These are phyloP conservation scores for Myiopsitta monachus DNA, from an alignment of 2,113 vertebrate species.

Conservation along the genomic window DNA sequence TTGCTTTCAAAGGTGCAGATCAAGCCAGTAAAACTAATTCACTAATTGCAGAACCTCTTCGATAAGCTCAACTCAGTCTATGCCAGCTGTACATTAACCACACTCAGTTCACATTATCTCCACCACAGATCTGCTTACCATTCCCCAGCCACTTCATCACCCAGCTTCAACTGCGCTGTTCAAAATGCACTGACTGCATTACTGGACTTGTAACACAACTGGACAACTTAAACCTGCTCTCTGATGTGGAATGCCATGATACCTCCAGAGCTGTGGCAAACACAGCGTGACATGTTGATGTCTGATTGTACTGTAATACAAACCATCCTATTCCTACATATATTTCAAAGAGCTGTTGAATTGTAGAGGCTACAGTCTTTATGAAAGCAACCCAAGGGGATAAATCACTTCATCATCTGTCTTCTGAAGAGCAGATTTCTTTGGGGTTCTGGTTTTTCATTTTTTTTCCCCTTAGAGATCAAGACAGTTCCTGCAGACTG, in stretches of 20 bases:
- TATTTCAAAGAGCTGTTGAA: background rate
- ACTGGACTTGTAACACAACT: background rate
- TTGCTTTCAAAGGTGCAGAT: background rate
- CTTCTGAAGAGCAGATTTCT: background rate
- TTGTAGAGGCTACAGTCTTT: background rate
- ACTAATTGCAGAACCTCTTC: background rate
- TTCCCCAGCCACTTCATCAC: background rate
- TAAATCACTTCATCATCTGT: constrained; percentile 31
- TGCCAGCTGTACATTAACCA: background rate
- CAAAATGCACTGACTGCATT: background rate
- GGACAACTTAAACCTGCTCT: background rate
- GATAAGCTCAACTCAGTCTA: background rate
- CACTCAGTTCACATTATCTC: background rate
- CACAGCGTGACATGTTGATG: background rate
- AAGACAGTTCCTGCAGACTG: background rate
- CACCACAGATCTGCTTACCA: background rate
- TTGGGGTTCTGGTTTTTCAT: background rate
- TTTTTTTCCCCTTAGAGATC: background rate
- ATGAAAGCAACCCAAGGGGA: constrained; percentile 22
- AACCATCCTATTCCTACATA: background rate
- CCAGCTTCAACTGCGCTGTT: background rate
- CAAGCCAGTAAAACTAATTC: background rate
- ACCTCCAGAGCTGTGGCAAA: background rate
- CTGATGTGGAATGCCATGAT: background rate
- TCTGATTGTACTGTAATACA: background rate